Evolutionary conservation across 2,888 invertebrate species (phyloP), one percentile per base, ranked within the genome.

Genomic region (Drosophila subsilvestris): DNA sequence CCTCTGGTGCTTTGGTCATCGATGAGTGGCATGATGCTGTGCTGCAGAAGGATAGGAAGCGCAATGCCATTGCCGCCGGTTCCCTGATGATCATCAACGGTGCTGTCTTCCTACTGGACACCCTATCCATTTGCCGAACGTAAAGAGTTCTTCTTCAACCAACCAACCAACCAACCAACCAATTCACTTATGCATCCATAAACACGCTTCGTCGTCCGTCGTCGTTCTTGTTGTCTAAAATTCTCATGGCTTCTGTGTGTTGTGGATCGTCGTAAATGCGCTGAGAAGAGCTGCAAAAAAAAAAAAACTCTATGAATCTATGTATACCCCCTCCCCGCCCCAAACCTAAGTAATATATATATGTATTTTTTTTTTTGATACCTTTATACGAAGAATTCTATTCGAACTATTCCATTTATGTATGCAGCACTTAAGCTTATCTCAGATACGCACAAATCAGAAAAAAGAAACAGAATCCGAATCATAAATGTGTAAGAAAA

Each of bases 51-150:
- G 90, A 90, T 6, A 75, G 78, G 63, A 91, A 91, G 77, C 91
- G 91, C 32, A 88, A 90, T 54, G 90, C 91, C 17, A 74, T 91
- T 5, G 91, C 91, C 29, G 89, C 90, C 20, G 91, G 91, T 5
- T 89, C 91, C 0, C 60, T 91, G 78, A 91, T 91, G 91, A 91
- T 91, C 75, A 91, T 91, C 78, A 91, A 91, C 60, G 91, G 90
- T 4, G 90, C 88, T 27, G 90, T 91, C 71, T 91, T 91, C 74
- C 69, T 91, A 1, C 72, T 91, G 78, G 91, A 91, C 42, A 91
- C 91, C n/a, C 78, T 91, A 43, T 91, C 88, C 63, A 91, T 91
- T 65, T 91, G 88, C 82, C 83, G 90, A 88, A 89, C 91, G 90
- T 91, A 91, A 91, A 84, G 80, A 66, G 14, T 66, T 47, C 53